Evolutionary conservation across 2,888 invertebrate species (phyloP).

Genomic region (Sialis lutaria): DNA sequence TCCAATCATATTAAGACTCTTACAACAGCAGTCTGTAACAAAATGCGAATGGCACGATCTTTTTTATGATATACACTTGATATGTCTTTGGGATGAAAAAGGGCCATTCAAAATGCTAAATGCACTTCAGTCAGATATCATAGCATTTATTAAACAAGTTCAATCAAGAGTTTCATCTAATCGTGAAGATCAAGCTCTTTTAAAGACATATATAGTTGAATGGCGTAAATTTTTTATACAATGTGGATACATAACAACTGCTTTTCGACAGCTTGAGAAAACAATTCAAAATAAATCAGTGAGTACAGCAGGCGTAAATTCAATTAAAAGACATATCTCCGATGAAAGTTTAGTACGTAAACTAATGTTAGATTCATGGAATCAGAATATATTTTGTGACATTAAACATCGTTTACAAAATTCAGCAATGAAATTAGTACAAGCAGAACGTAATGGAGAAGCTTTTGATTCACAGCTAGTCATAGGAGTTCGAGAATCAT

Average conservation of each 20-base stretch:
- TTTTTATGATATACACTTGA: slow-evolving; percentile 88
- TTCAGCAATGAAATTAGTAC: slow-evolving; percentile 95
- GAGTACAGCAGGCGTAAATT: slow-evolving; percentile 15
- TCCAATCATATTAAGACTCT: slow-evolving; percentile 79
- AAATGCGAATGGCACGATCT: slow-evolving; percentile 95
- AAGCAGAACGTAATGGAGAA: slow-evolving; percentile 93
- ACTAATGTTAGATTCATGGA: slow-evolving; percentile 98
- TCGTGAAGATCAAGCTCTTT: slow-evolving; percentile 83
- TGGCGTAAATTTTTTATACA: slow-evolving; percentile 98
- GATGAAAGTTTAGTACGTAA: slow-evolving; percentile 88
- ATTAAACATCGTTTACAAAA: slow-evolving; percentile 85
- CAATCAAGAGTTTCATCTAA: slow-evolving; percentile 79
- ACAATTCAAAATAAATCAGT: slow-evolving; percentile 54
- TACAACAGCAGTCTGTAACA: slow-evolving; percentile 87
- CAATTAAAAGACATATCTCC: slow-evolving; percentile 34
- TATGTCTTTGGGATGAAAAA: slow-evolving; percentile 95
- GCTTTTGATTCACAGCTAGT: slow-evolving; percentile 95
- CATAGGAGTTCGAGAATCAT: slow-evolving; percentile 94
- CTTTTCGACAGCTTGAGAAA: slow-evolving; percentile 83
- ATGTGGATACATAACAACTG: slow-evolving; percentile 90
- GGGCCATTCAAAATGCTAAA: slow-evolving; percentile 77
- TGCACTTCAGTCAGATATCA: slow-evolving; percentile 80
- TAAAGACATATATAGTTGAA: slow-evolving; percentile 93
- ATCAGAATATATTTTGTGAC: slow-evolving; percentile 88
- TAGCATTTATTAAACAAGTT: slow-evolving; percentile 86